These are phyloP conservation scores for Ditula angustiorana DNA, from an alignment of 2,888 invertebrate species.

Conservation along the genomic window DNA sequence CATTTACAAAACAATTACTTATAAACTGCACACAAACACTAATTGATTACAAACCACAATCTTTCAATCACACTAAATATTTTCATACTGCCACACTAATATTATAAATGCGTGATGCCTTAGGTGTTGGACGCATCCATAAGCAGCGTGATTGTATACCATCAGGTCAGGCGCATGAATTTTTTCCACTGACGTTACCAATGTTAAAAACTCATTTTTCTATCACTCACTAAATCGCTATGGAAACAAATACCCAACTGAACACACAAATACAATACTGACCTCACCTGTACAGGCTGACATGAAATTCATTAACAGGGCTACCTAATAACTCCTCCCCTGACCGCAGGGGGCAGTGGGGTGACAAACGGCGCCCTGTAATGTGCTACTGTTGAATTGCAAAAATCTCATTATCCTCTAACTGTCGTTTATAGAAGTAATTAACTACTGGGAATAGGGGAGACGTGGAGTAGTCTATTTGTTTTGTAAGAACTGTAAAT, in stretches of 20 bases:
- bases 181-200: too few relatives aligned
- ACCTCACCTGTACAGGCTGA: slow-evolving; percentile 53
- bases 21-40: too few relatives aligned
- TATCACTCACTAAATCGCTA: too few relatives aligned
- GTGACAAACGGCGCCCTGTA: slow-evolving; percentile 77
- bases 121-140: too few relatives aligned
- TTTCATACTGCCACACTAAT: too few relatives aligned
- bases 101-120: too few relatives aligned
- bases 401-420: slow-evolving; percentile 85
- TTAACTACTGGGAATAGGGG: slow-evolving; percentile 68
- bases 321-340: slow-evolving; percentile 70
- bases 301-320: slow-evolving; percentile 75
- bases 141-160: too few relatives aligned
- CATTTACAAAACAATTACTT: too few relatives aligned
- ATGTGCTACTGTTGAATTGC: slow-evolving; percentile 84
- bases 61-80: too few relatives aligned
- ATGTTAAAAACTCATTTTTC: too few relatives aligned
- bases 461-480: slow-evolving; percentile 49
- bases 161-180: too few relatives aligned
- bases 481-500: not conserved
- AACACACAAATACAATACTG: slow-evolving; percentile 1
- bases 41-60: too few relatives aligned
- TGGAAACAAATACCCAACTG: not conserved
- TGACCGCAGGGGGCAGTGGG: slow-evolving; percentile 47
- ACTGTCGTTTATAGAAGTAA: slow-evolving; percentile 84